These are phyloP conservation scores for Alviniconcha marisindica DNA, from an alignment of 1,140 invertebrate species.

Conservation along the genomic window DNA sequence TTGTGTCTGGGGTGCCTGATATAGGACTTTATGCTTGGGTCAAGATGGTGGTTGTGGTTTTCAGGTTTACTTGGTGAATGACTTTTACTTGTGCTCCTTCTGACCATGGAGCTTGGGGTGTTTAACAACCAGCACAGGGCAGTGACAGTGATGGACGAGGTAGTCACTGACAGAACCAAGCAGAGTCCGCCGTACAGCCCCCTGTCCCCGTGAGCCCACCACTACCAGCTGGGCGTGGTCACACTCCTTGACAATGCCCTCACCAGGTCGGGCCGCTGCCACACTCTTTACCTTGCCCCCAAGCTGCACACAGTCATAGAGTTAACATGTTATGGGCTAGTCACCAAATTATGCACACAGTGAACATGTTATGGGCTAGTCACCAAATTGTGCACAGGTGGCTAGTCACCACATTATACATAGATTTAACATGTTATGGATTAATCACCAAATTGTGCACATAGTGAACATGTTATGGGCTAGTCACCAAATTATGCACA, in stretches of 20 bases:
- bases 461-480: too few relatives aligned
- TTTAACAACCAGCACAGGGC: conserved; percentile 59
- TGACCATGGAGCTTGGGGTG: conserved; percentile 28
- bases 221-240: conserved; percentile 57
- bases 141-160: conserved; percentile 59
- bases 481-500: too few relatives aligned
- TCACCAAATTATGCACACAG: too few relatives aligned
- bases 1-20: too few relatives aligned
- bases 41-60: too few relatives aligned
- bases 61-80: too few relatives aligned
- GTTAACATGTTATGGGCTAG: conserved; percentile 13
- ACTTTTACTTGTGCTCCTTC: too few relatives aligned
- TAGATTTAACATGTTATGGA: too few relatives aligned
- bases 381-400: not conserved
- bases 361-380: too few relatives aligned
- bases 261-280: conserved; percentile 56
- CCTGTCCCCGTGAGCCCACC: conserved; percentile 59
- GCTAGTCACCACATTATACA: not conserved
- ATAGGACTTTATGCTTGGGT: too few relatives aligned
- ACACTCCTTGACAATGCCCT: conserved; percentile 59
- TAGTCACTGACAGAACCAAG: conserved; percentile 67
- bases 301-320: conserved; percentile 46
- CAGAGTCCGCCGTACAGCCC: conserved; percentile 57
- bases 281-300: conserved; percentile 58
- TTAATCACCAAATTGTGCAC: too few relatives aligned